Evolutionary conservation across 1,140 invertebrate species (phyloP), one percentile per base, ranked within the genome.

Genomic region (Drosophila kurseongensis): DNA sequence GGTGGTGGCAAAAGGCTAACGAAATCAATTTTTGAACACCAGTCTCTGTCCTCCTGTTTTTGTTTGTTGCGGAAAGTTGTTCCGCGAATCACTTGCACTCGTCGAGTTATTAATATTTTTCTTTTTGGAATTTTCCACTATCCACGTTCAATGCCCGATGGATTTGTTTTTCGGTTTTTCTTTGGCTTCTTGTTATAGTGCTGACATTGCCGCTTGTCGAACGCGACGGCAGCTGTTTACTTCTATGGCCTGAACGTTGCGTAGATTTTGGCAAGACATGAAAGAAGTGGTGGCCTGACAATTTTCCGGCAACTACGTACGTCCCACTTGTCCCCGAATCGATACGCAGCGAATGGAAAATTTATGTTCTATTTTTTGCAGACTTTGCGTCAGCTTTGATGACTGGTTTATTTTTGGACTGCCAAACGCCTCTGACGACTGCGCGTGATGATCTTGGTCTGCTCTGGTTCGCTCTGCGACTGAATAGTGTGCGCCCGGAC

Each of bases 261-360:
- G 47, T 77, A 74, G 68, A 78, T 65, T 89, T 84, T 78, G 85
- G 73, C 85, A 90, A 89, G 80, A 89, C 85, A 89, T 90, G 80
- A 84, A 84, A 89, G 63, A 63, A 69, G 63, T 51, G 44, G 38
- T 80, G 42, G 54, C 35, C 72, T 72, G 81, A 81, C 62, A 72
- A 78, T 81, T 78, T 81, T 32, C 66, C 60, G 52, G 32, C 57
- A 60, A 80, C 75, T 45, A 65, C 56, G 65, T 52, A 76, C 29
- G 18, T 45, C 36, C 41, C 35, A 63, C 52, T 32, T 62, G 56
- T 52, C 55, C 69, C 59, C 51, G 55, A 48, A 48, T 48, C 42
- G 29, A 71, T 61, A 62, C 32, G 47, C 36, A 29, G 29, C 23
- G 13, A 40, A 47, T 50, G 38, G 45, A 52, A 52, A 69, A 66